Percentiles rank a stretch among this genome's conserved stretches.
Evolutionary conservation across 2,797 vertebrate genomes (phyloP).

Genomic region (Gallinago nigripennis): DNA sequence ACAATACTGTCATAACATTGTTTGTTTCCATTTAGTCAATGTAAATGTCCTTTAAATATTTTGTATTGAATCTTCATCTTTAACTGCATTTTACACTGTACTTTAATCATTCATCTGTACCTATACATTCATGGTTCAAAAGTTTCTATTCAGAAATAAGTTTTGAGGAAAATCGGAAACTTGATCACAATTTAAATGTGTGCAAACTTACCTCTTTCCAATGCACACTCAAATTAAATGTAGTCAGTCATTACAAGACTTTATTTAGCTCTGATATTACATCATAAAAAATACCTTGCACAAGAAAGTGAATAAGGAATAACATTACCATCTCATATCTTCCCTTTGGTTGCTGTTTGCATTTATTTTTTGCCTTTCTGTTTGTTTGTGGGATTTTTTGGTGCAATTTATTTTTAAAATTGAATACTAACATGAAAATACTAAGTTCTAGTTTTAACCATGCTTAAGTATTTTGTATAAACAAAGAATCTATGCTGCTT

Average conservation of each 20-base stretch:
- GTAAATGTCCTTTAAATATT: neutral
- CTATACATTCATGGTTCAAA: neutral
- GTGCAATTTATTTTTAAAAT: neutral
- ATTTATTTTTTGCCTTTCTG: accelerated
- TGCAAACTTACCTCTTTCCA: neutral
- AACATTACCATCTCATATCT: neutral
- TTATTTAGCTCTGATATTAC: neutral
- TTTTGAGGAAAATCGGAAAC: neutral
- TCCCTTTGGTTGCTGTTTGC: neutral
- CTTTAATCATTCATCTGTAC: neutral
- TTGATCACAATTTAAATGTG: neutral
- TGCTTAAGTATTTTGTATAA: neutral
- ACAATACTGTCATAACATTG: neutral
- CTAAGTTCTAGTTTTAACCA: neutral
- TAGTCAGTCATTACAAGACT: neutral
- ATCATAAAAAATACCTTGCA: accelerated
- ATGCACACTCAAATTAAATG: neutral
- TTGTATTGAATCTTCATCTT: neutral
- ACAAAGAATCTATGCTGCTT: neutral
- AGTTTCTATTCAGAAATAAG: neutral
- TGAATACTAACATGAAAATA: neutral
- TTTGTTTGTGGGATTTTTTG: neutral
- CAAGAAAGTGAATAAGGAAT: neutral
- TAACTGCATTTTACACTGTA: neutral
- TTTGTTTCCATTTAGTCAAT: neutral